phyloP scores from a whole-genome alignment of 2,797 vertebrate species.

The Chrosomus eos region DNA sequence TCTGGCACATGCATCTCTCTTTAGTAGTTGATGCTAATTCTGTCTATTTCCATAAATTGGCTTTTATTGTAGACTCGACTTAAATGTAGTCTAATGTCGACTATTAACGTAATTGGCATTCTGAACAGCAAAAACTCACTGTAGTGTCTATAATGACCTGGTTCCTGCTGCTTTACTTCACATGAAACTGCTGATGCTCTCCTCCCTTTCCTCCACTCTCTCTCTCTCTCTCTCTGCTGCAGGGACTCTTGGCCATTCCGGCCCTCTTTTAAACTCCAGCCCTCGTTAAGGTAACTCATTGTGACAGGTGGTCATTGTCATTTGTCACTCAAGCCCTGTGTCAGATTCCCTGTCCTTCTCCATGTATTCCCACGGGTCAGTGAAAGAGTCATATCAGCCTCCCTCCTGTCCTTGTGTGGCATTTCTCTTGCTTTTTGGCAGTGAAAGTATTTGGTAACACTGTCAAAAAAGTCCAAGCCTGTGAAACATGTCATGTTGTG shows the following conservation, averaged over 20 bases:
- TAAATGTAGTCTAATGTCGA: background rate
- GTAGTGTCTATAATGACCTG: constrained; percentile 6
- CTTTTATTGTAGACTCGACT: background rate
- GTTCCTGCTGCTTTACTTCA: background rate
- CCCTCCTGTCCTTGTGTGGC: constrained; percentile 38
- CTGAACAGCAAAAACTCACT: background rate
- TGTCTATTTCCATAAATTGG: background rate
- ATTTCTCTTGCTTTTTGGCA: constrained; percentile 19
- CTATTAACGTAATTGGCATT: background rate
- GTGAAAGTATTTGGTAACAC: constrained; percentile 3
- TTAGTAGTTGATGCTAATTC: background rate
- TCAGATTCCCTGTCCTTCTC: constrained; percentile 39
- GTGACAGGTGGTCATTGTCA: constrained; percentile 54
- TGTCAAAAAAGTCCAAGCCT: background rate
- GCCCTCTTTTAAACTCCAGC: constrained; percentile 87
- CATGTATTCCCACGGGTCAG: constrained; percentile 49
- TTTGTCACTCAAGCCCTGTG: constrained; percentile 61
- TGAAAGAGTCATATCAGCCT: constrained; percentile 22
- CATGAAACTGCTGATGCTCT: constrained; percentile 59
- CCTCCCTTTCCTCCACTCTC: constrained; percentile 59
- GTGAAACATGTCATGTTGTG: constrained; percentile 12
- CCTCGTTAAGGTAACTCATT: constrained; percentile 89
- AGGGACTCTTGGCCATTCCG: constrained; percentile 89
- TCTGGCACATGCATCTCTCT: background rate
- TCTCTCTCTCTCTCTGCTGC: constrained; percentile 75